Base-by-base conservation (phyloP, 2,113 vertebrate genomes). In the Leptobrachium leishanense region DNA sequence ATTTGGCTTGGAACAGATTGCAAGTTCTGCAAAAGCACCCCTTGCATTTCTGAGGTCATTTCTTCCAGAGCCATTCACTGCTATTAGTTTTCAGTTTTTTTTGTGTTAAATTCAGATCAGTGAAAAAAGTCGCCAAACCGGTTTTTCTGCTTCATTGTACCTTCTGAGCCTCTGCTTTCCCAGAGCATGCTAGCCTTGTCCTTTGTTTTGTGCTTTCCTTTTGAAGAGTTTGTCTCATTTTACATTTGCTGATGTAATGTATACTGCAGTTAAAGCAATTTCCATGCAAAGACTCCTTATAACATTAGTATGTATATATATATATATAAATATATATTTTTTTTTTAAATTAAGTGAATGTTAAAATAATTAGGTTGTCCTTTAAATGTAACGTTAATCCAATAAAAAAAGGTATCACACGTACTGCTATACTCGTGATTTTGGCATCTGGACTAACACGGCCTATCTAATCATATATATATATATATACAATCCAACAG, bases 1-100 rank as follows among this genome's bases (percentile, higher is more conserved):
- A 62, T 81, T 68, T 81, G 59, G 73, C 74, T 59, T 81, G 78
- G 78, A 81, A 62, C 78, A 81, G 20, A 81, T 74, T 81, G 72
- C 20, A 12, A 67, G 50, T 74, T 74, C 67, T 81, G 53, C 71
- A 59, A 15, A 46, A 68, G 64, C 65, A 66, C 20, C 77, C 41
- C 2, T 68, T 40, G 46, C 64, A 81, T 81, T 67, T 68, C 64
- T 81, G 71, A 81, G 70, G 42, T 81, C 40, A 74, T 81, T 68
- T 81, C 43, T 80, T 74, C 77, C 77, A 59, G 39, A 4, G 50
- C 6, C 46, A 63, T 62, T 43, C 78, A 44, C 46, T 10, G 12
- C 15, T 74, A 12, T 59, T 44, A 63, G 42, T 74, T 68, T 80
- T 81, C 72, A 79, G 43, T 50, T 74, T 50, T 71, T 39, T 65